Evolutionary conservation across 1,140 invertebrate genomes (phyloP).

Genomic region (Cydia splendana): DNA sequence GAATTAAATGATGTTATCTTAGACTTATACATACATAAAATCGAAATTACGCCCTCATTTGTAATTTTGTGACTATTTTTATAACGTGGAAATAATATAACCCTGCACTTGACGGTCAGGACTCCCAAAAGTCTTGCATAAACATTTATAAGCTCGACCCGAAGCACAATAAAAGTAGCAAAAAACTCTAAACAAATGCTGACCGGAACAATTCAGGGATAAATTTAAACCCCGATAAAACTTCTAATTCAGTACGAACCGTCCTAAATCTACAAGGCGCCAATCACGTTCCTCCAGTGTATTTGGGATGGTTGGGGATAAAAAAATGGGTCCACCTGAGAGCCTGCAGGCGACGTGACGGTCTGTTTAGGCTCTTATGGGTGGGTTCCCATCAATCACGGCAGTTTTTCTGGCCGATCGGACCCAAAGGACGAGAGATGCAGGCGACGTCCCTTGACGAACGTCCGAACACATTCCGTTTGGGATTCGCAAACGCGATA

Average conservation of each 20-base stretch:
- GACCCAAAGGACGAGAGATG: conserved; percentile 53
- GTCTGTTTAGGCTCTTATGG: conserved; percentile 61
- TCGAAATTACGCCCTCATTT: too few species aligned
- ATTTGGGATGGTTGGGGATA: conserved; percentile 35
- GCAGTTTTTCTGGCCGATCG: conserved; percentile 63
- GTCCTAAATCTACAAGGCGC: conserved; percentile 30
- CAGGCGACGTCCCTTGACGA: conserved; percentile 52
- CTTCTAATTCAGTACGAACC: conserved; percentile 30
- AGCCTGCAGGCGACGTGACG: conserved; percentile 53
- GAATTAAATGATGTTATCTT: too few species aligned
- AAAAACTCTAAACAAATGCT: conserved; percentile 21
- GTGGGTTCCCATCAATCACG: conserved; percentile 69
- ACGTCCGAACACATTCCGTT: conserved; percentile 52
- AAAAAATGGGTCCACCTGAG: conserved; percentile 60
- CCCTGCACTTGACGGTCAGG: not conserved
- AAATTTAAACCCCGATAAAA: conserved; percentile 26
- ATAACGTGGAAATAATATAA: too few species aligned
- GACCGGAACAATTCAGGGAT: conserved; percentile 15
- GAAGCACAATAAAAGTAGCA: not conserved
- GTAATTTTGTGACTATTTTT: too few species aligned
- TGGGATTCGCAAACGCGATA: conserved; percentile 47
- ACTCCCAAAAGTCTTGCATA: not conserved
- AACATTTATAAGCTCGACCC: not conserved
- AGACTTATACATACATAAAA: too few species aligned
- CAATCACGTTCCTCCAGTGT: conserved; percentile 28